These are phyloP conservation scores for Phoenicopterus ruber DNA, from an alignment of 2,113 vertebrate genomes.

Conservation along the genomic window DNA sequence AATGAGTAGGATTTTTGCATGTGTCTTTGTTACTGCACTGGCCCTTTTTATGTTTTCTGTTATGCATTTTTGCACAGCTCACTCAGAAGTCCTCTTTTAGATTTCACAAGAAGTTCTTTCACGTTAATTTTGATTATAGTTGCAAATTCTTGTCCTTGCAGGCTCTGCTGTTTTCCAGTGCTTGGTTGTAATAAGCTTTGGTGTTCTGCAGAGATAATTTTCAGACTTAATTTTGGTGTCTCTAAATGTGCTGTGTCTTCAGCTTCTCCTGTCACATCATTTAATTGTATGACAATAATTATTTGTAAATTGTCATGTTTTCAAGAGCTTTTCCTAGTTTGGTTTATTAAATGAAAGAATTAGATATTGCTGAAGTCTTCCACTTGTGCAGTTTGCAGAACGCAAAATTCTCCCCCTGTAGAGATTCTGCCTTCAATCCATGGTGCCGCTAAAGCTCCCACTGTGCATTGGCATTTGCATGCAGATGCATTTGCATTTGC, in stretches of 20 bases:
- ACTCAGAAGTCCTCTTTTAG: background rate
- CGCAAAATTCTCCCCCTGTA: background rate
- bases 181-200: slow-evolving; percentile 14
- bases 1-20: background rate
- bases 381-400: background rate
- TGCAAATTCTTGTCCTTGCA: background rate
- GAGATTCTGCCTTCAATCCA: background rate
- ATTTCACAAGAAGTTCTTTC: background rate
- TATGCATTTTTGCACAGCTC: background rate
- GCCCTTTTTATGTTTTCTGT: background rate
- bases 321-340: background rate
- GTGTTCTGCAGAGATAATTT: slow-evolving; percentile 13
- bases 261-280: slow-evolving; percentile 22
- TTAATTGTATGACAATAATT: slow-evolving; percentile 12
- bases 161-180: background rate
- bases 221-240: slow-evolving; percentile 24
- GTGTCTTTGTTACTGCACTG: background rate
- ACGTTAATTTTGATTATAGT: slow-evolving; percentile 12
- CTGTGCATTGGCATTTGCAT: background rate
- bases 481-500: background rate
- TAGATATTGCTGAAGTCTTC: background rate
- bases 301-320: background rate
- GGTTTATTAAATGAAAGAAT: background rate
- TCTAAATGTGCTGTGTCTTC: background rate
- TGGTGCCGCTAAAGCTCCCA: rapidly evolving